Percentiles rank a stretch among this genome's conserved stretches.
These are phyloP conservation scores for Watsonalla cultraria DNA, from an alignment of 2,888 invertebrate species.

Conservation along the genomic window DNA sequence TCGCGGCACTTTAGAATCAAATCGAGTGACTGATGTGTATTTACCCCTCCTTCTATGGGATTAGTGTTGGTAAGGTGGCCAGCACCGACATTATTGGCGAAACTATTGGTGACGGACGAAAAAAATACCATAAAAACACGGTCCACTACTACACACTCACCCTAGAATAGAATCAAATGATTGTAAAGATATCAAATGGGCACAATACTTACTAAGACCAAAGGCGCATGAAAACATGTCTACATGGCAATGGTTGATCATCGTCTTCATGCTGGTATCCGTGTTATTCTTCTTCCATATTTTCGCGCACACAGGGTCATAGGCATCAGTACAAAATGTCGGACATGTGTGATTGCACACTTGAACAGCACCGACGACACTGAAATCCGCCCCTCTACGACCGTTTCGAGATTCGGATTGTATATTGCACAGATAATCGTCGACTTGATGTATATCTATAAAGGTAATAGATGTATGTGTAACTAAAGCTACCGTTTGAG, in stretches of 20 bases:
- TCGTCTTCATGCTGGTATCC: conserved; percentile 21
- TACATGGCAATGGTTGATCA: conserved; percentile 70
- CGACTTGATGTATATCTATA: conserved; percentile 40
- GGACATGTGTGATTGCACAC: conserved; percentile 66
- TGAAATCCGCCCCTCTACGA: conserved; percentile 46
- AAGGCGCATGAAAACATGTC: conserved; percentile 59
- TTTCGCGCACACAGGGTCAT: conserved; percentile 58
- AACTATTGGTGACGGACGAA: too few species aligned
- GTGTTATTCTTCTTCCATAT: conserved; percentile 31
- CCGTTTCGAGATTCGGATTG: conserved; percentile 6
- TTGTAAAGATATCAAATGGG: too few species aligned
- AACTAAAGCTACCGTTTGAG: background rate
- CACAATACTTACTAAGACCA: conserved; percentile 51
- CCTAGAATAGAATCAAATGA: too few species aligned
- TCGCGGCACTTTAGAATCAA: too few species aligned
- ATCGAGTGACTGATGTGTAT: too few species aligned
- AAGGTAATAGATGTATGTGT: conserved; percentile 3
- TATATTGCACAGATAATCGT: conserved; percentile 31
- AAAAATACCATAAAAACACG: too few species aligned
- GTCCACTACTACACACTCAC: too few species aligned
- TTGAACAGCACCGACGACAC: conserved; percentile 54
- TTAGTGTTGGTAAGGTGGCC: too few species aligned
- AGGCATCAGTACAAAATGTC: conserved; percentile 54
- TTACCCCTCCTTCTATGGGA: too few species aligned
- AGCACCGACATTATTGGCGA: too few species aligned